A percentile compares a stretch with the other conserved stretches of the same genome.
phyloP scores from a whole-genome alignment of 2,797 vertebrate genomes.

The Tenualosa thibaudeaui region DNA sequence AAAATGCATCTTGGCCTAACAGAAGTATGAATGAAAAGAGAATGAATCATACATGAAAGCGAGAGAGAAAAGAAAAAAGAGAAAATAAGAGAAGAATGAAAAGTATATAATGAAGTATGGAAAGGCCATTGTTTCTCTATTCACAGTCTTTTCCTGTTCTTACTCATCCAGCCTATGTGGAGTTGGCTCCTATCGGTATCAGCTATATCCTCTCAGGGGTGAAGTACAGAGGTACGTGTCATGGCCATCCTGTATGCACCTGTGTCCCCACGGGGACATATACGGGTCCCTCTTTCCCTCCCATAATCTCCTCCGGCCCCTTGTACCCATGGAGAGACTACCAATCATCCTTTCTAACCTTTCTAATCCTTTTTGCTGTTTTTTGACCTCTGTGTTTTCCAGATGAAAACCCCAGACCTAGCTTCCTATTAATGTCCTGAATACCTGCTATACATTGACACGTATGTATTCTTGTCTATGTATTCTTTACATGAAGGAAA shows the following conservation, averaged over 20 bases:
- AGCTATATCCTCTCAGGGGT: slow-evolving; percentile 52
- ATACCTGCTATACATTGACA: not conserved
- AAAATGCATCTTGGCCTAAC: not conserved
- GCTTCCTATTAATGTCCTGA: not conserved
- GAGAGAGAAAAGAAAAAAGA: not conserved
- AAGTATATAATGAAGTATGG: not conserved
- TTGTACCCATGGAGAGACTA: not conserved
- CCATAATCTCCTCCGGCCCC: not conserved
- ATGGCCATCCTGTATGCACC: slow-evolving; percentile 23
- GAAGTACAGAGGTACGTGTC: slow-evolving; percentile 47
- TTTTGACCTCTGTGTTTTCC: not conserved
- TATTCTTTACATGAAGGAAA: not conserved
- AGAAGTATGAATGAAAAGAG: not conserved
- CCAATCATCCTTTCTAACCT: not conserved
- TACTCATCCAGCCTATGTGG: slow-evolving; percentile 53
- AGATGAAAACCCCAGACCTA: not conserved
- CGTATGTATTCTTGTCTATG: not conserved
- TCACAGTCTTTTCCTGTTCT: slow-evolving; percentile 43
- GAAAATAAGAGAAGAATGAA: not conserved
- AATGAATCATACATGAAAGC: not conserved
- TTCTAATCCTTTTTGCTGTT: not conserved
- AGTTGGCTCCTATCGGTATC: slow-evolving; percentile 51
- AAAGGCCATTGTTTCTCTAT: slow-evolving; percentile 18
- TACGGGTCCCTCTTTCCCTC: slow-evolving; percentile 1
- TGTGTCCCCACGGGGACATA: not conserved